Conservation (phyloP, 2,113 vertebrate genomes). For the Spermophilus dauricus region DNA sequence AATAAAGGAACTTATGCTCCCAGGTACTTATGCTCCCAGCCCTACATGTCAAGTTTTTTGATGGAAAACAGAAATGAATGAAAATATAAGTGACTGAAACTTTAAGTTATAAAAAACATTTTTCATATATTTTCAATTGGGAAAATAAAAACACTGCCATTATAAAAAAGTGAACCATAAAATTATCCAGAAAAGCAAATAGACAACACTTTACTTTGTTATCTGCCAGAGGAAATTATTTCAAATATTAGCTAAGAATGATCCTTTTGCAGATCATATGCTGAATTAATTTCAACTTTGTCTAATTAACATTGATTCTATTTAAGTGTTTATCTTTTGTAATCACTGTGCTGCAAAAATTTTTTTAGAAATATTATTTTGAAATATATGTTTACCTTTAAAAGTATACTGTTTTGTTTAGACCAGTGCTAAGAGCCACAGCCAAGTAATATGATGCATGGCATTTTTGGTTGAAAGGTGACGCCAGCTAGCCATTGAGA, state of each 20-base stretch:
- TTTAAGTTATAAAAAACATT: conserved; percentile 16
- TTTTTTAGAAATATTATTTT: background rate
- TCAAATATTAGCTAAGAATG: conserved; percentile 11
- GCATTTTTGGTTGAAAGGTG: no score
- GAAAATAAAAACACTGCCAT: background rate
- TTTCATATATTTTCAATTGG: background rate
- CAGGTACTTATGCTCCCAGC: background rate
- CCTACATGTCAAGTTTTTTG: background rate
- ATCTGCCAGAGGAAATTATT: conserved; percentile 6
- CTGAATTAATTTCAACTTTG: background rate
- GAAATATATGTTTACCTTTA: background rate
- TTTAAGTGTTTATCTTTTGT: background rate
- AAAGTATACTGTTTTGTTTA: conserved; percentile 29
- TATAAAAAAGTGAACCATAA: background rate
- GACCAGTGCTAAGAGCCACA: background rate
- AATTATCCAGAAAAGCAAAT: background rate
- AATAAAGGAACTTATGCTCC: no score
- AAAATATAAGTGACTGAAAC: conserved; percentile 34
- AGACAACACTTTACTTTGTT: background rate
- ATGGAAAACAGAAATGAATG: background rate
- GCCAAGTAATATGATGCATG: no score
- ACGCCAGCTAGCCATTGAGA: no score
- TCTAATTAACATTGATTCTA: background rate
- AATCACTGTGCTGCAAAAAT: background rate
- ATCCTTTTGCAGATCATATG: background rate